Evolutionary conservation across 2,888 invertebrate genomes (phyloP).

Genomic region (Danaus chrysippus): DNA sequence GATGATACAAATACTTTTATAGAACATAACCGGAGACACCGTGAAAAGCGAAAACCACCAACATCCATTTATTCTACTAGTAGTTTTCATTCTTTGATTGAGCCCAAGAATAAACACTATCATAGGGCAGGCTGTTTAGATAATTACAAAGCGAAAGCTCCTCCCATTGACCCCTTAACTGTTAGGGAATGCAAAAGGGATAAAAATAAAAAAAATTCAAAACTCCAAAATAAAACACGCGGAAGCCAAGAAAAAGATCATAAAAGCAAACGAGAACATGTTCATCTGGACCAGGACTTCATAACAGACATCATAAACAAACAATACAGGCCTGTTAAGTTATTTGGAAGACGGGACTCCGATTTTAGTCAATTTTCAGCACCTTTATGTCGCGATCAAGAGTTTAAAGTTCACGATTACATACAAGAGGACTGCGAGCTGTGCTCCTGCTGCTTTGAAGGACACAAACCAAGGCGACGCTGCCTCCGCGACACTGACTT

Average conservation of each 20-base stretch:
- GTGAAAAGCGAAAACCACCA: slow-evolving; percentile 30
- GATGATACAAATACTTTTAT: slow-evolving; percentile 12
- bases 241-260: slow-evolving; percentile 28
- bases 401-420: slow-evolving; percentile 43
- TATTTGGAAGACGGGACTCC: slow-evolving; percentile 55
- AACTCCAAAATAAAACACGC: slow-evolving; percentile 29
- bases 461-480: slow-evolving; percentile 31
- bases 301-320: slow-evolving; percentile 62
- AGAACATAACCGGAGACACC: slow-evolving; percentile 26
- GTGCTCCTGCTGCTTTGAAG: slow-evolving; percentile 54
- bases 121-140: slow-evolving; percentile 29
- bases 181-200: slow-evolving; percentile 37
- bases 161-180: slow-evolving; percentile 25
- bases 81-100: slow-evolving; percentile 48
- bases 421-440: slow-evolving; percentile 47
- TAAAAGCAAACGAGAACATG: slow-evolving; percentile 27
- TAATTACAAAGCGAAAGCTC: slow-evolving; percentile 33
- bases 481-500: slow-evolving; percentile 38
- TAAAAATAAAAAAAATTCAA: slow-evolving; percentile 33
- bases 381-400: slow-evolving; percentile 64
- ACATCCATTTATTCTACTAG: slow-evolving; percentile 42
- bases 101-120: slow-evolving; percentile 33
- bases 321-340: slow-evolving; percentile 61
- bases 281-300: slow-evolving; percentile 54
- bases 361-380: slow-evolving; percentile 63